Conservation (phyloP, 1,140 invertebrate species). For the Tetragonula clypearis region DNA sequence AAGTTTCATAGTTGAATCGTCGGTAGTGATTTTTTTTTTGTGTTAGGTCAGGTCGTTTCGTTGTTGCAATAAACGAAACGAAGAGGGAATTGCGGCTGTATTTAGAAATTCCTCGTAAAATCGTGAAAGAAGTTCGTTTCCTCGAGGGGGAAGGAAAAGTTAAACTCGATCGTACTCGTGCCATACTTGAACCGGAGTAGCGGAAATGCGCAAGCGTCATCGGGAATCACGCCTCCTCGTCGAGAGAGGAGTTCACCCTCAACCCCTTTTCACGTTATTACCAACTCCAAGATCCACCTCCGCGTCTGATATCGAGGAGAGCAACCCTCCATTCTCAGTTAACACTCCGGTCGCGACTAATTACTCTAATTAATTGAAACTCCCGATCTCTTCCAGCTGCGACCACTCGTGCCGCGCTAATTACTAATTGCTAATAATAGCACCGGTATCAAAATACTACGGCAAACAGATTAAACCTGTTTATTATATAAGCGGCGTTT, state of each 20-base stretch:
- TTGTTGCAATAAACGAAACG: background rate
- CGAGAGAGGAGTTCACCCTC: slow-evolving; percentile 55
- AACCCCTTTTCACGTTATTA: slow-evolving; percentile 71
- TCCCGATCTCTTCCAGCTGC: slow-evolving; percentile 57
- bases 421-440: slow-evolving; percentile 74
- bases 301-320: slow-evolving; percentile 66
- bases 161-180: background rate
- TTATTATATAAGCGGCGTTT: background rate
- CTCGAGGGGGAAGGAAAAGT: background rate
- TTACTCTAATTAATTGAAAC: slow-evolving; percentile 80
- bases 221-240: slow-evolving; percentile 72
- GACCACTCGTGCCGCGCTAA: slow-evolving; percentile 65
- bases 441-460: slow-evolving; percentile 2
- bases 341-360: slow-evolving; percentile 79
- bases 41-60: no score
- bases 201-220: slow-evolving; percentile 72
- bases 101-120: background rate
- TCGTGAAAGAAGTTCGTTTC: background rate
- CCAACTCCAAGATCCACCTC: slow-evolving; percentile 62
- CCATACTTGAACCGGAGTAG: background rate
- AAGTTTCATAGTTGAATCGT: no score
- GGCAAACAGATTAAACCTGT: slow-evolving; percentile 5
- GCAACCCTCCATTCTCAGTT: slow-evolving; percentile 74
- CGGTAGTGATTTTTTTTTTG: background rate
- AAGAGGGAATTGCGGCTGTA: background rate